Percentiles rank a stretch among this genome's conserved stretches.
Conservation (phyloP, 2,888 invertebrate genomes). For the Loripinus fragilis region DNA sequence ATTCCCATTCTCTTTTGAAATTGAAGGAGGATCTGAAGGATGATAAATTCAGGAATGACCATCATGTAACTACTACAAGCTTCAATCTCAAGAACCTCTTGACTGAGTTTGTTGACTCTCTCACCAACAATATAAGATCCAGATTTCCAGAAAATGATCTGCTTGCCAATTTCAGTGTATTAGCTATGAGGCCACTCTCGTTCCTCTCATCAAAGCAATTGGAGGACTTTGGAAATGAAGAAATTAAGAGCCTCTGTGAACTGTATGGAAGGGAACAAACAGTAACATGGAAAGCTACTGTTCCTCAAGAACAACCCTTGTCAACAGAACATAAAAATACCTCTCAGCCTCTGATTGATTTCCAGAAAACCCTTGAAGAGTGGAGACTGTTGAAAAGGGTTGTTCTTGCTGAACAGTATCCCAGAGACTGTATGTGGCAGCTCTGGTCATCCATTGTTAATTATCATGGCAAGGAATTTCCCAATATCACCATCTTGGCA, state of each 20-base stretch:
- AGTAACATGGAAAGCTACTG: background rate
- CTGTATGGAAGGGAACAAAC: conserved; percentile 11
- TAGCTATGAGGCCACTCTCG: background rate
- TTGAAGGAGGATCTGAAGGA: background rate
- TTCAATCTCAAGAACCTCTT: background rate
- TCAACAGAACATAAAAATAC: background rate
- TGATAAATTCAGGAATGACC: background rate
- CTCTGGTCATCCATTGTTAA: conserved; percentile 24
- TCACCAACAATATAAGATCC: background rate
- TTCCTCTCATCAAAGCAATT: background rate
- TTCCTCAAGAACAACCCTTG: no score
- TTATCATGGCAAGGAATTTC: conserved; percentile 36
- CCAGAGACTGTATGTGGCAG: conserved; percentile 22
- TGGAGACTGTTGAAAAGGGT: conserved; percentile 27
- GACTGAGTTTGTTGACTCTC: background rate
- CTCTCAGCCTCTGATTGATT: conserved; percentile 25
- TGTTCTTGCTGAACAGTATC: no score
- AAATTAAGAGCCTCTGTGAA: conserved; percentile 19
- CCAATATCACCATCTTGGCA: conserved; percentile 32
- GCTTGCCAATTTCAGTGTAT: background rate
- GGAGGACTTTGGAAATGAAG: conserved; percentile 1
- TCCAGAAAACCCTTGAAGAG: conserved; percentile 19
- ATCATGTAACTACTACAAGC: background rate
- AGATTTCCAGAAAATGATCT: background rate
- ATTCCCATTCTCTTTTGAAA: background rate